Evolutionary conservation across 2,888 invertebrate genomes (phyloP).

Genomic region (Polymixis flavicincta): DNA sequence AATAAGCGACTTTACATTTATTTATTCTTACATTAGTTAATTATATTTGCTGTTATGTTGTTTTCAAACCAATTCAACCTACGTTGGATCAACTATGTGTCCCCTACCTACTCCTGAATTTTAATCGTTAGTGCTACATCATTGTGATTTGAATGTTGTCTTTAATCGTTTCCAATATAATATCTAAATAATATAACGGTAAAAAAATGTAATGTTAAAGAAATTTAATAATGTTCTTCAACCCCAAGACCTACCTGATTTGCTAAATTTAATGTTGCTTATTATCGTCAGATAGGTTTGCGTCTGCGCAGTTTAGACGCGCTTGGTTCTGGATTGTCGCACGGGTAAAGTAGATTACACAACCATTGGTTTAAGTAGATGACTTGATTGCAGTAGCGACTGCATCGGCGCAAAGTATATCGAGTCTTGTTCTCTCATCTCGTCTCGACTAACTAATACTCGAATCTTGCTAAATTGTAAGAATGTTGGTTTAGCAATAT

Average conservation of each 20-base stretch:
- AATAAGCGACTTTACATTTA: slow-evolving; percentile 61
- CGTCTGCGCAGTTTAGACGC: slow-evolving; percentile 43
- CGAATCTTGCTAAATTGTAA: slow-evolving; percentile 70
- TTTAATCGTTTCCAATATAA: slow-evolving; percentile 44
- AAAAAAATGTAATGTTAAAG: slow-evolving; percentile 39
- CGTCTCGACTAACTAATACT: slow-evolving; percentile 69
- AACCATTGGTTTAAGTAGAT: slow-evolving; percentile 38
- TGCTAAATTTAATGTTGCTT: slow-evolving; percentile 29
- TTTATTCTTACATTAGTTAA: slow-evolving; percentile 50
- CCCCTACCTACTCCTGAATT: slow-evolving; percentile 35
- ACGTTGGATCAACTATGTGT: slow-evolving; percentile 30
- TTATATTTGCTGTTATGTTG: slow-evolving; percentile 41
- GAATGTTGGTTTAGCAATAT: slow-evolving; percentile 68
- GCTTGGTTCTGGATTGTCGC: slow-evolving; percentile 40
- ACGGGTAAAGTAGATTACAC: slow-evolving; percentile 41
- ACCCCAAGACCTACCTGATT: slow-evolving; percentile 18
- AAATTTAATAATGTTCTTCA: slow-evolving; percentile 36
- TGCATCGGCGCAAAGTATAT: slow-evolving; percentile 52
- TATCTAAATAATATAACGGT: slow-evolving; percentile 31
- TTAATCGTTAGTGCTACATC: slow-evolving; percentile 45
- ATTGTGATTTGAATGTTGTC: slow-evolving; percentile 46
- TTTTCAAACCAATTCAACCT: slow-evolving; percentile 29
- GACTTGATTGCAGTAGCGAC: slow-evolving; percentile 45
- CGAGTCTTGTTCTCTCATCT: slow-evolving; percentile 57
- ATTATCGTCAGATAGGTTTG: slow-evolving; percentile 40